phyloP scores from a whole-genome alignment of 2,888 invertebrate genomes.

The Tipula vernalis region DNA sequence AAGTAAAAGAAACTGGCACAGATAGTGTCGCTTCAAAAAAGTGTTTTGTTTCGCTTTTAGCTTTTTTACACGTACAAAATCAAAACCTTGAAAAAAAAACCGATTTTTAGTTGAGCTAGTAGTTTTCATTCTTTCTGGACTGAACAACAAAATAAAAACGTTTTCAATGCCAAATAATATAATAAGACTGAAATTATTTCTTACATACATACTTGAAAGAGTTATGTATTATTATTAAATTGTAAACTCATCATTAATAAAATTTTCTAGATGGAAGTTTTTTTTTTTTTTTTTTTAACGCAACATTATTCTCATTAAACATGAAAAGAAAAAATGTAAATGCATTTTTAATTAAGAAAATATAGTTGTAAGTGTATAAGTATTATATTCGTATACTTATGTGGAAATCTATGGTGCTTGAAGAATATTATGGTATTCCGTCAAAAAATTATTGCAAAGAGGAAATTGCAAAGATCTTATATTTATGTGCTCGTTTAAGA shows the following conservation, averaged over 20 bases:
- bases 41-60: background rate
- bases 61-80: background rate
- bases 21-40: background rate
- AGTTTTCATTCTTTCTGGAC: background rate
- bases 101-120: background rate
- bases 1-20: background rate
- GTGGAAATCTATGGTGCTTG: background rate
- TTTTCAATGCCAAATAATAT: background rate
- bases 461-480: background rate
- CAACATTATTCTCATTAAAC: background rate
- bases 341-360: background rate
- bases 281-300: background rate
- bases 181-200: background rate
- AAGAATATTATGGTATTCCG: background rate
- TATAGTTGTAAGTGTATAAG: background rate
- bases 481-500: too few relatives aligned
- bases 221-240: background rate
- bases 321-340: background rate
- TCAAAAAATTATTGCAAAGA: background rate
- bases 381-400: background rate
- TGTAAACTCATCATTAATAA: background rate
- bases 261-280: background rate
- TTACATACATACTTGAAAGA: background rate
- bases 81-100: background rate
- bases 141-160: background rate